These are phyloP conservation scores for Indicator maculatus DNA, from an alignment of 2,113 vertebrate genomes.

Conservation along the genomic window DNA sequence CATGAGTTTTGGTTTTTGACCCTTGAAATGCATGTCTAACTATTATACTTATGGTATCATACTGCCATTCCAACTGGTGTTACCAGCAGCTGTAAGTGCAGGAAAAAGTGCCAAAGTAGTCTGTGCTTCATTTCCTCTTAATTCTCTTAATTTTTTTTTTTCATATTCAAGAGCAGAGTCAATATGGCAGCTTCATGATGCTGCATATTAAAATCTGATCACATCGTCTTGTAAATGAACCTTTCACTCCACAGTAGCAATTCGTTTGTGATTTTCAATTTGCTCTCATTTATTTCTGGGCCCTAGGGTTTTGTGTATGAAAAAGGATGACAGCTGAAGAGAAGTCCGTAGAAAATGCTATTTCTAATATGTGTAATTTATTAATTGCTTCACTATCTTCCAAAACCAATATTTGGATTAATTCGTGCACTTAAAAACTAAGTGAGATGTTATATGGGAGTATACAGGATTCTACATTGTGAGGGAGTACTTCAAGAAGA, in stretches of 20 bases:
- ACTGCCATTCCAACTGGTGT: neutral
- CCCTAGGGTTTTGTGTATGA: neutral
- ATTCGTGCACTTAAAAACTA: neutral
- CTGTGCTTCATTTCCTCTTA: neutral
- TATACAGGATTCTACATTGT: neutral
- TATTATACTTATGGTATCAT: neutral
- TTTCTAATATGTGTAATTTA: conserved; percentile 53
- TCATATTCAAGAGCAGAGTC: conserved; percentile 44
- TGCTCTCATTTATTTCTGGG: conserved; percentile 60
- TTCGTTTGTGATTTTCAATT: conserved; percentile 39
- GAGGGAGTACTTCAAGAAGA: neutral
- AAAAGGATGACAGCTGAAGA: neutral
- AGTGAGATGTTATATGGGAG: neutral
- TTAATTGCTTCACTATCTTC: conserved; percentile 32
- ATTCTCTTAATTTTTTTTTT: neutral
- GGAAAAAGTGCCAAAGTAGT: neutral
- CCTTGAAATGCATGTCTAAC: neutral
- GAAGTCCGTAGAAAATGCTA: conserved; percentile 11
- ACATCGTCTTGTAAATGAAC: conserved; percentile 34
- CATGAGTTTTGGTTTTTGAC: rapidly evolving
- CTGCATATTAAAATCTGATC: conserved; percentile 58
- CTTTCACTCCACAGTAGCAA: conserved; percentile 34
- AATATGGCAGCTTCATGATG: conserved; percentile 59
- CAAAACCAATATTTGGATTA: conserved; percentile 50
- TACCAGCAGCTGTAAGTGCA: neutral